Conservation (phyloP, 1,140 invertebrate genomes). For the Lucilia sericata region DNA sequence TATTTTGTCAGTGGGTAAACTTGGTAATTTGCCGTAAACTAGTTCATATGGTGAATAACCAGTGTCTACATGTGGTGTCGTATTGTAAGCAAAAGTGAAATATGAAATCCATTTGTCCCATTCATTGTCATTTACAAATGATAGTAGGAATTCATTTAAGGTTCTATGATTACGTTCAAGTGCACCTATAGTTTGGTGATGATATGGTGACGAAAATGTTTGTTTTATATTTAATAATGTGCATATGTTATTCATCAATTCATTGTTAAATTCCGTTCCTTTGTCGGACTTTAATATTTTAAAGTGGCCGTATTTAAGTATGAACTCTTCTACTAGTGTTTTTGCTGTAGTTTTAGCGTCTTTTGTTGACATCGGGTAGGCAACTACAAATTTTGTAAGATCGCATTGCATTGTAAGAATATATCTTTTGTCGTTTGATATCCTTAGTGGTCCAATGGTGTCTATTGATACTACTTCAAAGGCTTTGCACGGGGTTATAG, state of each 20-base stretch:
- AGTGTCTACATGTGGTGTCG: slow-evolving; percentile 56
- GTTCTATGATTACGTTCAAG: slow-evolving; percentile 24
- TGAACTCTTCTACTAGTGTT: slow-evolving; percentile 51
- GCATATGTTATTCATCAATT: slow-evolving; percentile 26
- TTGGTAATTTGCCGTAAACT: slow-evolving; percentile 53
- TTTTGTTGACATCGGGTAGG: slow-evolving; percentile 51
- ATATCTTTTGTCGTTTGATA: slow-evolving; percentile 51
- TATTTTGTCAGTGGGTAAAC: slow-evolving; percentile 17
- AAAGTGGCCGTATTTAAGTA: slow-evolving; percentile 58
- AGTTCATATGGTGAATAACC: slow-evolving; percentile 66
- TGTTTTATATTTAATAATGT: slow-evolving; percentile 1
- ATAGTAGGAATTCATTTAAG: slow-evolving; percentile 24
- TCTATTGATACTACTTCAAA: slow-evolving; percentile 54
- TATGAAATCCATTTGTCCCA: slow-evolving; percentile 41
- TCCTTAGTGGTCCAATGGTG: slow-evolving; percentile 54
- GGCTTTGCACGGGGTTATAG: slow-evolving; percentile 49
- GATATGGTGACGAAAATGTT: slow-evolving; percentile 28
- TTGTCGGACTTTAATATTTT: slow-evolving; percentile 58
- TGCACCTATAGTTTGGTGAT: slow-evolving; percentile 36
- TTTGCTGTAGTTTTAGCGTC: slow-evolving; percentile 49
- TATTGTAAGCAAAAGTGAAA: slow-evolving; percentile 44
- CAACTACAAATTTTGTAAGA: slow-evolving; percentile 52
- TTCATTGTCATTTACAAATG: slow-evolving; percentile 28
- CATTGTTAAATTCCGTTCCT: slow-evolving; percentile 53
- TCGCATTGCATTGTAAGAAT: slow-evolving; percentile 58